These are phyloP conservation scores for Branchipolynoe longqiensis DNA, from an alignment of 2,888 invertebrate species.

Conservation along the genomic window DNA sequence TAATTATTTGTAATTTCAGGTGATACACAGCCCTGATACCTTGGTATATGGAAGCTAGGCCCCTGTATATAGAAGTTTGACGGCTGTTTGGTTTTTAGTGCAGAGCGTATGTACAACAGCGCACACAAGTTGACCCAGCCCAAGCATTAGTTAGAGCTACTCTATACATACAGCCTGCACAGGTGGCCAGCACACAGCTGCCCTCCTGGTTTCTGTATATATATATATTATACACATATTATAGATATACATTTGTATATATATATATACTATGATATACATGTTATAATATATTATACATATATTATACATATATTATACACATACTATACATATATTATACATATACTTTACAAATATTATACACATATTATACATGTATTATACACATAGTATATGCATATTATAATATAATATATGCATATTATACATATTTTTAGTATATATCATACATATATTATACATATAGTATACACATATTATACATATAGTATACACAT, in stretches of 20 bases:
- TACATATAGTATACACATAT: not conserved
- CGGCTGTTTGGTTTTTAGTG: not conserved
- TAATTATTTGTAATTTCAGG: too few species aligned
- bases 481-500: too few species aligned
- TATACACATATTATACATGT: too few species aligned
- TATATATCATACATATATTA: not conserved
- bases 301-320: too few species aligned
- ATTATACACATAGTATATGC: not conserved
- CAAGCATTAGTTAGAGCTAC: not conserved
- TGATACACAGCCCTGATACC: too few species aligned
- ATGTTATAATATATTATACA: too few species aligned
- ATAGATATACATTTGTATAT: not conserved
- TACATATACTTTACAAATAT: not conserved
- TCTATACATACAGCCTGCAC: slow-evolving; percentile 19
- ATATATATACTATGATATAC: too few species aligned
- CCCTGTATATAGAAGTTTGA: too few species aligned
- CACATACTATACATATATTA: not conserved
- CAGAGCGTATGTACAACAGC: slow-evolving; percentile 17
- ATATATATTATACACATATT: not conserved
- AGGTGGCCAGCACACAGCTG: too few species aligned
- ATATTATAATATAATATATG: slow-evolving; percentile 1
- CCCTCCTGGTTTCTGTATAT: too few species aligned
- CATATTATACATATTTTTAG: too few species aligned
- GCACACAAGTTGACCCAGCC: not conserved
- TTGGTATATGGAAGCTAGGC: too few species aligned